Percentiles rank a stretch among this genome's conserved stretches.
phyloP scores from a whole-genome alignment of 2,113 vertebrate species.

The Hippocampus barbouri region DNA sequence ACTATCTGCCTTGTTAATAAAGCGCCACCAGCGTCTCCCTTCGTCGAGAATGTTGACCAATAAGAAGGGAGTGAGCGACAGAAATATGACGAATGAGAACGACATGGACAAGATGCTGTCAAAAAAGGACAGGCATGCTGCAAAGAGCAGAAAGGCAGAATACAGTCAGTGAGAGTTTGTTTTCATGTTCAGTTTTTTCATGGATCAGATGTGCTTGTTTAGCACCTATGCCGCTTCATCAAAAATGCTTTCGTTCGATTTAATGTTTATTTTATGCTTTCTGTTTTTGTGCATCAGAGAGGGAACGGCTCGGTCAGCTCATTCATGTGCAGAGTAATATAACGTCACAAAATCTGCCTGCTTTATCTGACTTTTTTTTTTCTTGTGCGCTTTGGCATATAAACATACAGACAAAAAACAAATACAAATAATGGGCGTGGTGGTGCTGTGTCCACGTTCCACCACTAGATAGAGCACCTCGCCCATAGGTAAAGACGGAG shows the following conservation, averaged over 20 bases:
- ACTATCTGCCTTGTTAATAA: constrained; percentile 13
- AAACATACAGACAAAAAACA: not conserved
- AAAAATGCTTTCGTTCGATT: not conserved
- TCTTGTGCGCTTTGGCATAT: not conserved
- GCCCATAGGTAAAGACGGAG: constrained; percentile 8
- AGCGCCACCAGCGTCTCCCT: not conserved
- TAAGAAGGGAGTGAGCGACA: not conserved
- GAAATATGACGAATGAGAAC: not conserved
- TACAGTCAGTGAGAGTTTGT: not conserved
- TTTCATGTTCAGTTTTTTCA: not conserved
- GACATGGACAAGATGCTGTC: not conserved
- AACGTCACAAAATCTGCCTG: not conserved
- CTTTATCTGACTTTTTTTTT: not conserved
- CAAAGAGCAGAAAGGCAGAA: not conserved
- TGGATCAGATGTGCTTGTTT: not conserved
- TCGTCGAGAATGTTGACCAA: not conserved
- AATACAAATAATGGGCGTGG: constrained; percentile 32
- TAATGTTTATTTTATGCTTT: not conserved
- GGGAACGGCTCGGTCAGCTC: not conserved
- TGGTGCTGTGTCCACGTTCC: constrained; percentile 20
- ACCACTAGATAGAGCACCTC: constrained; percentile 50
- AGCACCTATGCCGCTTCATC: not conserved
- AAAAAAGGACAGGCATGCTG: not conserved
- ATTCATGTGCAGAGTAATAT: not conserved
- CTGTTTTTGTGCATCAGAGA: not conserved